phyloP scores from a whole-genome alignment of 1,140 invertebrate genomes.

The Euglossa dilemma region DNA sequence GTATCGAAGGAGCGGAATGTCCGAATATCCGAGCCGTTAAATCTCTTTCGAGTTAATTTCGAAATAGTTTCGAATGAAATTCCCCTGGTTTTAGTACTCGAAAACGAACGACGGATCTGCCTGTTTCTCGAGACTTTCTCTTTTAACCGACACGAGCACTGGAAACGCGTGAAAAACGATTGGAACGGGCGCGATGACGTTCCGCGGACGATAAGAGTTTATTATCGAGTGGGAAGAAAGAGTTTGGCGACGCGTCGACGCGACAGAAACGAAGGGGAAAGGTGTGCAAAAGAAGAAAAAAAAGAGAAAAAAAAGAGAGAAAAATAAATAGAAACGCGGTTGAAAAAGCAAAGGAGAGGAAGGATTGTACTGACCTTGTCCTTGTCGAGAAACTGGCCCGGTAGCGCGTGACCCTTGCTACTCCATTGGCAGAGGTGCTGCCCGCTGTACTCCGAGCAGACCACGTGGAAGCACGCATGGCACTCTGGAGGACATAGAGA shows the following conservation, averaged over 20 bases:
- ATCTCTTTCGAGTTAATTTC: neutral
- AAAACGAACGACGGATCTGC: neutral
- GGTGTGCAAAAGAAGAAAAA: neutral
- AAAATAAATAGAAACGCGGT: neutral
- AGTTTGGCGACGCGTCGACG: neutral
- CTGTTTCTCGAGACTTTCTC: neutral
- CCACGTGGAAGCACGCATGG: conserved; percentile 86
- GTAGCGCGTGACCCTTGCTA: conserved; percentile 81
- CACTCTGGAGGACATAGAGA: conserved; percentile 86
- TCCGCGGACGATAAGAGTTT: neutral
- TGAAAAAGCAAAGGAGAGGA: neutral
- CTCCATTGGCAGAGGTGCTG: conserved; percentile 84
- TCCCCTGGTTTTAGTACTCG: fast-evolving
- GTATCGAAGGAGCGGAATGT: no score
- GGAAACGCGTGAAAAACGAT: neutral
- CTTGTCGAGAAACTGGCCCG: conserved; percentile 82
- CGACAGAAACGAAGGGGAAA: no score
- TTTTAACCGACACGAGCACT: no score
- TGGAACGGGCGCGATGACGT: no score
- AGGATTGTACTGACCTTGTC: conserved; percentile 82
- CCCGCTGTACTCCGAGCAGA: conserved; percentile 83
- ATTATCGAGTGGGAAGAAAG: neutral
- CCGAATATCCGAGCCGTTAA: no score
- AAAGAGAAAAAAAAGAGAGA: neutral
- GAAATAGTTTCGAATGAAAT: neutral